Evolutionary conservation across 2,888 invertebrate genomes (phyloP).

Genomic region (Gastrophysa polygoni): DNA sequence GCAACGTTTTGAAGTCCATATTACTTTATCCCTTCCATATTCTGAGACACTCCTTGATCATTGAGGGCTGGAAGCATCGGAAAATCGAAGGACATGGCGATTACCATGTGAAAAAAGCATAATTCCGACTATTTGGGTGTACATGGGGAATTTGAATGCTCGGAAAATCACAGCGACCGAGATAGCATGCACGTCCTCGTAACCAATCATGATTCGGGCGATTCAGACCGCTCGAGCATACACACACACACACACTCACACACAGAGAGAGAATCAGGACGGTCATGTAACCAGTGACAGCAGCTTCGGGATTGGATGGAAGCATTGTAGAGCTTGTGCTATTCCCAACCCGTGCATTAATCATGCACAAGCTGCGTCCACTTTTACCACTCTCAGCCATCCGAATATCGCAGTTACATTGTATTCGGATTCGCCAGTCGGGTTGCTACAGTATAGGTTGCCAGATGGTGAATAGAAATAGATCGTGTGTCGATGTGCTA

Average conservation of each 20-base stretch:
- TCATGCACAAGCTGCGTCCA: constrained; percentile 40
- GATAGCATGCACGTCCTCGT: background rate
- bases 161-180: background rate
- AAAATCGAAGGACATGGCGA: no score
- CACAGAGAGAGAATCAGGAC: no score
- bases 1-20: no score
- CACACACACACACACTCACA: constrained; percentile 7
- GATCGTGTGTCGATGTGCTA: background rate
- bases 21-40: no score
- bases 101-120: no score
- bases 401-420: constrained; percentile 38
- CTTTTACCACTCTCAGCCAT: constrained; percentile 38
- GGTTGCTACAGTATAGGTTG: constrained; percentile 5
- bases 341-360: constrained; percentile 35
- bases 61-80: no score
- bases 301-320: constrained; percentile 10
- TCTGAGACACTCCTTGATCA: no score
- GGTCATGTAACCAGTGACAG: background rate
- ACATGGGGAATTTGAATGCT: background rate
- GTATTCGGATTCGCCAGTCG: constrained; percentile 9
- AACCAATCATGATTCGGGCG: constrained; percentile 19
- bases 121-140: no score
- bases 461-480: constrained; percentile 6
- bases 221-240: constrained; percentile 16
- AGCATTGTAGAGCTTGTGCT: constrained; percentile 16